Conservation (phyloP, 2,797 vertebrate species). For the Semotilus atromaculatus region DNA sequence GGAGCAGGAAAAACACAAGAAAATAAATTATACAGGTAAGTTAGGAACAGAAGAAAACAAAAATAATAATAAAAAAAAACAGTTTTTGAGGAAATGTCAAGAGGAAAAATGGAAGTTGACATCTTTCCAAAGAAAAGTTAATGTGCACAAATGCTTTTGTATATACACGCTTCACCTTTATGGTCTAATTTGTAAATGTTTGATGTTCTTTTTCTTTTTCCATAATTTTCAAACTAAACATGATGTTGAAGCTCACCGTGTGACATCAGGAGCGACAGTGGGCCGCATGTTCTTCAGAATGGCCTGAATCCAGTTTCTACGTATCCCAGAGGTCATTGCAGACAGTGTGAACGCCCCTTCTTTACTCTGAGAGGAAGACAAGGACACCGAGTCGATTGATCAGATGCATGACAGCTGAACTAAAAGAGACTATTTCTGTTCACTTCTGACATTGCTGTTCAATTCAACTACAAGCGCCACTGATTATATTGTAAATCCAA, state of each 20-base stretch:
- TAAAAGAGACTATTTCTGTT: background rate
- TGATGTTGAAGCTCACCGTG: slow-evolving; percentile 83
- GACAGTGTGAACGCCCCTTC: slow-evolving; percentile 92
- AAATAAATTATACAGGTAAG: slow-evolving; percentile 60
- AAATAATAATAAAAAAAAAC: slow-evolving; percentile 64
- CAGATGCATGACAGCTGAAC: background rate
- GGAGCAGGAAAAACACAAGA: slow-evolving; percentile 57
- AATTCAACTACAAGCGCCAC: background rate
- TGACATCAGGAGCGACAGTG: slow-evolving; percentile 90
- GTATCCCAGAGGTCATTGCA: slow-evolving; percentile 97
- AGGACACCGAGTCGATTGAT: background rate
- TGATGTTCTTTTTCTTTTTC: background rate
- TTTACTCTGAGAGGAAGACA: slow-evolving; percentile 81
- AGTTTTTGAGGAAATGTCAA: slow-evolving; percentile 22
- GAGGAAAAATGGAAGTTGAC: background rate
- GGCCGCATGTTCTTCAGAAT: slow-evolving; percentile 96
- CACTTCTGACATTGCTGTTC: background rate
- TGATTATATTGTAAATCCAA: background rate
- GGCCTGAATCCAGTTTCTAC: slow-evolving; percentile 98
- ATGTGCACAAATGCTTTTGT: background rate
- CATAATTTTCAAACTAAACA: slow-evolving; percentile 37
- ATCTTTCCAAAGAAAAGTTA: background rate
- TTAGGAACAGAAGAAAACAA: slow-evolving; percentile 62
- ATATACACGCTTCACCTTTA: background rate
- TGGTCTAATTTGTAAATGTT: background rate